These are phyloP conservation scores for Apodemus speciosus DNA, from an alignment of 2,113 vertebrate genomes.

Conservation along the genomic window DNA sequence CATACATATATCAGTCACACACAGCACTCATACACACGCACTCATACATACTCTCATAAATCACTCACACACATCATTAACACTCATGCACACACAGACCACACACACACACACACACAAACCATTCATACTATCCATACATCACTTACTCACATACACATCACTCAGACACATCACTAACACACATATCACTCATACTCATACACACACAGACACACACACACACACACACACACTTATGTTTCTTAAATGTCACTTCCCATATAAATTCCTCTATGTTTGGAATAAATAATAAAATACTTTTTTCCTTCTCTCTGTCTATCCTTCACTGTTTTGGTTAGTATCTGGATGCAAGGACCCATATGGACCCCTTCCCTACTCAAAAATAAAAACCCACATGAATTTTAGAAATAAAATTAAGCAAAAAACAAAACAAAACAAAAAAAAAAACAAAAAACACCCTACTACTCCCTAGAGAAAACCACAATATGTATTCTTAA, in stretches of 20 bases:
- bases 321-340: neutral
- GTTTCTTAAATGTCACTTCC: neutral
- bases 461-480: neutral
- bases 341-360: neutral
- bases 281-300: slow-evolving; percentile 28
- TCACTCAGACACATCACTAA: no score
- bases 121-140: no score
- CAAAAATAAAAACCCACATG: neutral
- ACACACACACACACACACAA: no score
- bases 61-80: neutral
- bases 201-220: neutral
- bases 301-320: neutral
- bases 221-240: neutral
- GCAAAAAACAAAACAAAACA: neutral
- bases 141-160: no score
- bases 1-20: no score
- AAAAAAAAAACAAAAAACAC: neutral
- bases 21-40: no score
- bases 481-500: neutral
- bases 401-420: slow-evolving; percentile 15
- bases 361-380: neutral
- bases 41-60: no score
- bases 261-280: neutral
- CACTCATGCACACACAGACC: no score
- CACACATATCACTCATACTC: no score